Evolutionary conservation across 2,113 vertebrate species (phyloP).

Genomic region (Ammospiza caudacuta): DNA sequence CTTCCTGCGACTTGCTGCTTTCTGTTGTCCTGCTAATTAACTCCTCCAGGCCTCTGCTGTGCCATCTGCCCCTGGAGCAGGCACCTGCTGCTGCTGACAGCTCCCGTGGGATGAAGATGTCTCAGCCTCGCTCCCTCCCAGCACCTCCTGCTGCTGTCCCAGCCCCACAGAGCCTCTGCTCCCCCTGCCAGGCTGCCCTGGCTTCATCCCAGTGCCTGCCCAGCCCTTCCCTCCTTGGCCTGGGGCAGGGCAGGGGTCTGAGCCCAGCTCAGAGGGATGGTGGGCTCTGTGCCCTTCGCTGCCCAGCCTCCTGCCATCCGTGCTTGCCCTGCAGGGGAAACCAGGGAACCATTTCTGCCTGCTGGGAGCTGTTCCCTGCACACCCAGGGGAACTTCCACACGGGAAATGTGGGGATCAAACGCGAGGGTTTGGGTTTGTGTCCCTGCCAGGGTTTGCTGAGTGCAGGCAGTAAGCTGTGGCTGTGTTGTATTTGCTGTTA

Average conservation of each 20-base stretch:
- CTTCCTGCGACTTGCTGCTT: background rate
- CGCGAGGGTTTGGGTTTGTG: fast-evolving
- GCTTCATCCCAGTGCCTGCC: background rate
- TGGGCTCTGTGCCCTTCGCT: background rate
- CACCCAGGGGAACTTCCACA: fast-evolving
- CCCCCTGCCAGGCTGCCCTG: background rate
- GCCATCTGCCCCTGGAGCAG: constrained; percentile 31
- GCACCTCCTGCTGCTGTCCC: constrained; percentile 31
- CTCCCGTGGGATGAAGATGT: constrained; percentile 62
- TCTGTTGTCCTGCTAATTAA: constrained; percentile 30
- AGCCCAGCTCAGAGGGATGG: background rate
- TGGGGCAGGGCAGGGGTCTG: too few species aligned
- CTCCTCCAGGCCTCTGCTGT: background rate
- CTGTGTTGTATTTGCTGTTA: background rate
- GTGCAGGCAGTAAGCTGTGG: background rate
- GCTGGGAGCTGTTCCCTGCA: background rate
- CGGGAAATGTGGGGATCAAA: background rate
- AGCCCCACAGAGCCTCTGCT: background rate
- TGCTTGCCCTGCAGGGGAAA: background rate
- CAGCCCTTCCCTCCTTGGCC: background rate
- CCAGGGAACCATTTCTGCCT: background rate
- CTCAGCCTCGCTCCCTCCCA: constrained; percentile 13
- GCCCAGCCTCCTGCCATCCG: background rate
- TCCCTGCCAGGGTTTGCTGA: background rate
- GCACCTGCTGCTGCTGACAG: background rate